Conservation (phyloP, 1,140 invertebrate species). For the Metaphire vulgaris region DNA sequence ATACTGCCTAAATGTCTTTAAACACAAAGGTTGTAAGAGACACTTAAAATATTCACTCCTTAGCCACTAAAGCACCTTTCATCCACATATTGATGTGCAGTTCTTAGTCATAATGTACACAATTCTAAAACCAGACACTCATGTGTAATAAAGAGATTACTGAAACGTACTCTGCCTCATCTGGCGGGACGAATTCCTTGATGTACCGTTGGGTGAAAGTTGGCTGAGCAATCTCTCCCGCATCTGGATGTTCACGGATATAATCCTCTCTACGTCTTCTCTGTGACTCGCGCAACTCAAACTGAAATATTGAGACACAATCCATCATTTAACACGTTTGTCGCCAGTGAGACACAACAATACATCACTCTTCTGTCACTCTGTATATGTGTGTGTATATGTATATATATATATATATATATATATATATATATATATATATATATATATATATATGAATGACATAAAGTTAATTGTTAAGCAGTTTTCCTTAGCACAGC, state of each 20-base stretch:
- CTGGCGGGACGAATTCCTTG: slow-evolving; percentile 46
- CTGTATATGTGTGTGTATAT: background rate
- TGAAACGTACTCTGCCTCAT: slow-evolving; percentile 36
- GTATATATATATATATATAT: slow-evolving; percentile 5
- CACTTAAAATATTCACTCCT: no score
- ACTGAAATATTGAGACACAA: slow-evolving; percentile 53
- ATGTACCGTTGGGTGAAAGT: slow-evolving; percentile 41
- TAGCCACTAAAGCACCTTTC: no score
- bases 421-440: slow-evolving; percentile 3
- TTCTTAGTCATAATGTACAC: no score
- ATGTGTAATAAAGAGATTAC: no score
- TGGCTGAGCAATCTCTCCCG: slow-evolving; percentile 32
- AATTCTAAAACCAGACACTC: no score
- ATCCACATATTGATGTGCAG: no score
- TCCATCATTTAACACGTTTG: background rate
- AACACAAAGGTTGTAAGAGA: no score
- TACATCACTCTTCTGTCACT: background rate
- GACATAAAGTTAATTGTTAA: background rate
- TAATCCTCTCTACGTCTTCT: slow-evolving; percentile 67
- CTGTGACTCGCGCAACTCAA: slow-evolving; percentile 93
- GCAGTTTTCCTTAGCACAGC: background rate
- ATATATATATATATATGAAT: slow-evolving; percentile 11
- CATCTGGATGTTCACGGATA: slow-evolving; percentile 38
- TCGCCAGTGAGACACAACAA: background rate
- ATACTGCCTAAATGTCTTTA: no score